Percentiles rank a stretch among this genome's conserved stretches.
phyloP scores from a whole-genome alignment of 1,140 invertebrate species.

The Drosophila lini region DNA sequence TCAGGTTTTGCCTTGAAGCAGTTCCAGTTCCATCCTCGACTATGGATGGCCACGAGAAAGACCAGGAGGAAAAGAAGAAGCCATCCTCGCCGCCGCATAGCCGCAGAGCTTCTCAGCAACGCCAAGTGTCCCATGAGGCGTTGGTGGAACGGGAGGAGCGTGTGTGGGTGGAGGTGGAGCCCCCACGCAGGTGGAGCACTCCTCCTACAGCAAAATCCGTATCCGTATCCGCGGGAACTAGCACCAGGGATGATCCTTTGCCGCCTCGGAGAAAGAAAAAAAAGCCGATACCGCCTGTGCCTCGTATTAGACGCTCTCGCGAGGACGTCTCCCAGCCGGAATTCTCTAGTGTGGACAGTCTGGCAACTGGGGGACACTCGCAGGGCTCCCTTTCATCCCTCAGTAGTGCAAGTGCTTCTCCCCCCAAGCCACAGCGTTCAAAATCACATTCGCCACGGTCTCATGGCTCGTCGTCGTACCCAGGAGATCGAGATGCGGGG shows the following conservation, averaged over 20 bases:
- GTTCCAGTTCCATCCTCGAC: slow-evolving; percentile 36
- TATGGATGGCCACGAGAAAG: slow-evolving; percentile 39
- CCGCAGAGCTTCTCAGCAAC: background rate
- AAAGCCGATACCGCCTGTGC: background rate
- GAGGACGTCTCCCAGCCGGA: slow-evolving; percentile 12
- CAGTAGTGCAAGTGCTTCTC: background rate
- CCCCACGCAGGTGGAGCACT: too few species aligned
- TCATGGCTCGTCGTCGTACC: too few species aligned
- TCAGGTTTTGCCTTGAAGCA: slow-evolving; percentile 9
- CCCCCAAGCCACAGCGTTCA: background rate
- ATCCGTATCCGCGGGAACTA: background rate
- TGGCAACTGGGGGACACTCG: background rate
- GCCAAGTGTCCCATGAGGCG: background rate
- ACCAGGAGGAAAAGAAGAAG: background rate
- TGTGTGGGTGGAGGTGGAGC: background rate
- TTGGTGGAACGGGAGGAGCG: slow-evolving; percentile 3
- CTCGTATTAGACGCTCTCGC: background rate
- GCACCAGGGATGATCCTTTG: slow-evolving; percentile 7
- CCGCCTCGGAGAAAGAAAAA: slow-evolving; percentile 2
- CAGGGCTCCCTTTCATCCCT: background rate
- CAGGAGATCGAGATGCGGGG: too few species aligned
- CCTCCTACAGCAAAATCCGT: too few species aligned
- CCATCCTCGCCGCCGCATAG: background rate
- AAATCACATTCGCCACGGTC: background rate
- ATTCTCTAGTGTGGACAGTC: slow-evolving; percentile 8